Conservation (phyloP, 92 coral and sea anemone genomes). For the Galaxea fascicularis region DNA sequence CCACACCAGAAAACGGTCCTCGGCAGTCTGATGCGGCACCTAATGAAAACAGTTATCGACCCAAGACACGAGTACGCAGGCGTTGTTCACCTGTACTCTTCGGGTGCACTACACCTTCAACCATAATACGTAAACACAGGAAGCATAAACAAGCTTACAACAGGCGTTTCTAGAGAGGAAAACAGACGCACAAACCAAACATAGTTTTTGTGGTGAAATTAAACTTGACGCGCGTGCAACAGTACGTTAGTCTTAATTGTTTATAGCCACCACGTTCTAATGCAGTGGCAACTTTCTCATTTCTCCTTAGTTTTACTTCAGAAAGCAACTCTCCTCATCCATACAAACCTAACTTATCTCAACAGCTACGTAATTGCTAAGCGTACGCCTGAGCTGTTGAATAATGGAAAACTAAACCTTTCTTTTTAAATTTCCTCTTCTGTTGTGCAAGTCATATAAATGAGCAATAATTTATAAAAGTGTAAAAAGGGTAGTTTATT, state of each 20-base stretch:
- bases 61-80: conserved; percentile 22
- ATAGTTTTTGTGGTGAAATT: background rate
- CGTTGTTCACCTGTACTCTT: background rate
- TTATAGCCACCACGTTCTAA: too few species aligned
- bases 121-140: background rate
- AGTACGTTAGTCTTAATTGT: background rate
- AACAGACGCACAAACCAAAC: background rate
- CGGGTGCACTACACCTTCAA: background rate
- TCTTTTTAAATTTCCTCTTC: background rate
- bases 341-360: too few species aligned
- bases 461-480: too few species aligned
- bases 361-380: too few species aligned
- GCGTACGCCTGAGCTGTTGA: too few species aligned
- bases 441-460: background rate
- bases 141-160: background rate
- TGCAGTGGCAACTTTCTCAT: too few species aligned
- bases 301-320: too few species aligned
- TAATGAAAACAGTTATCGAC: background rate
- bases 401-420: background rate
- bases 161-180: background rate
- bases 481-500: conserved; percentile 9
- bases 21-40: background rate
- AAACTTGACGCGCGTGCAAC: background rate
- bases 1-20: background rate
- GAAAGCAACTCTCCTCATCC: too few species aligned